phyloP scores from a whole-genome alignment of 2,113 vertebrate genomes.

The Syngnathoides biaculeatus region DNA sequence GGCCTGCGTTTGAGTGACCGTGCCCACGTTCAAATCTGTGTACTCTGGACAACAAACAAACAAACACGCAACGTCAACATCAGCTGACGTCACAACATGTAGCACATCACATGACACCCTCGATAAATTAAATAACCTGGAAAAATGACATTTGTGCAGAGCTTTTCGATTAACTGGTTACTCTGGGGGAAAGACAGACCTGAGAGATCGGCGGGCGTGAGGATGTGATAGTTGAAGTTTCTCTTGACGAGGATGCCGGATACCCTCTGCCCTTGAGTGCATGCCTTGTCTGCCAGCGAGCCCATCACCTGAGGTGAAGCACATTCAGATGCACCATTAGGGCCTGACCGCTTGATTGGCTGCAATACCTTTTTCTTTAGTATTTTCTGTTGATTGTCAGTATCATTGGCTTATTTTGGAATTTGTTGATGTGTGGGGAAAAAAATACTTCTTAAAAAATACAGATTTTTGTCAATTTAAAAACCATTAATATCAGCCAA shows the following conservation, averaged over 20 bases:
- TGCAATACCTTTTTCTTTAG: too few relatives aligned
- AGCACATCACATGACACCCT: too few relatives aligned
- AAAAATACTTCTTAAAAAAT: too few relatives aligned
- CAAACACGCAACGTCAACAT: not conserved
- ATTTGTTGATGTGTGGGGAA: too few relatives aligned
- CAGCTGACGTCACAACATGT: not conserved
- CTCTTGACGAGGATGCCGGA: slow-evolving; percentile 96
- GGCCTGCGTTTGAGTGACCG: slow-evolving; percentile 91
- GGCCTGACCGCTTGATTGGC: too few relatives aligned
- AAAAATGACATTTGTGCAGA: too few relatives aligned
- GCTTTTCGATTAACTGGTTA: too few relatives aligned
- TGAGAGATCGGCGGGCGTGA: slow-evolving; percentile 69
- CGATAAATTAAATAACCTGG: too few relatives aligned
- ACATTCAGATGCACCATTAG: slow-evolving; percentile 34
- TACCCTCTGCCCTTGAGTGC: slow-evolving; percentile 87
- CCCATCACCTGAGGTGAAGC: slow-evolving; percentile 87
- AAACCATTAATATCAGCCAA: too few relatives aligned
- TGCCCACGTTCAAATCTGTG: slow-evolving; percentile 91
- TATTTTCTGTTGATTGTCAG: too few relatives aligned
- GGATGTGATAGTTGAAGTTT: slow-evolving; percentile 98
- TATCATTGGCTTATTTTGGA: too few relatives aligned
- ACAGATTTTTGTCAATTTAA: too few relatives aligned
- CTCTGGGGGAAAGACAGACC: not conserved
- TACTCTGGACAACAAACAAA: slow-evolving; percentile 75
- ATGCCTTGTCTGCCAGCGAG: slow-evolving; percentile 89